Base-by-base conservation (phyloP, 2,888 invertebrate genomes). In the Mellilla xanthometata region DNA sequence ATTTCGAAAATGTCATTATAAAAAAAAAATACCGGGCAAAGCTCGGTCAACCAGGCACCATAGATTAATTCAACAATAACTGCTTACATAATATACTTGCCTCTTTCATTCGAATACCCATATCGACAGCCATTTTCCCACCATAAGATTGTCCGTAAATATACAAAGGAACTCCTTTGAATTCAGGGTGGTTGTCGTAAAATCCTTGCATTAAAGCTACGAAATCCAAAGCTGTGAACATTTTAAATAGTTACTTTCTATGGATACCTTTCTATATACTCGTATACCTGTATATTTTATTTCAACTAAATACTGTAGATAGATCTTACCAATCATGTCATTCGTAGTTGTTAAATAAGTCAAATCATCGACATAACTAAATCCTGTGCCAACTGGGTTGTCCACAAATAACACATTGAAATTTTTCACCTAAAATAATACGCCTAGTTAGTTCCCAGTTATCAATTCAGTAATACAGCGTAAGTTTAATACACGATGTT, bases 121-220 rank as follows among this genome's bases (percentile, higher is more conserved):
- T 96, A 64, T 96, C 96, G 0, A 95, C 93, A 0, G 95, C 94
- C 96, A 97, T 97, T 86, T 97, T 98, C 1, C 97, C 97, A 10
- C 97, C 97, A 75, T 97, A 97, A 0, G 97, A 97, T 76, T 98
- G 97, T 12, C 94, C 95, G 65, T 96, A 95, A 49, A 97, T 95
- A 70, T 97, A 97, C 23, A 96, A 86, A 0, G 96, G 95, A 0
- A 94, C 91, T 6, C 81, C 86, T 72, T 92, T 91, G 67, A 97
- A 97, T 62, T 94, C 92, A 0, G 95, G 92, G 66, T 94, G 87
- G 8, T 85, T 72, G 9, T 82, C 64, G 58, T 95, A 93, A 76
- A 97, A 95, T 3, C 90, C 91, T 65, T 91, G 91, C 81, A 96
- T 91, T 26, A 96, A 88, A 38, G 90, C 88, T 1, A 97, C 90